These are phyloP conservation scores for Hepsetus odoe DNA, from an alignment of 2,113 vertebrate genomes.

Conservation along the genomic window DNA sequence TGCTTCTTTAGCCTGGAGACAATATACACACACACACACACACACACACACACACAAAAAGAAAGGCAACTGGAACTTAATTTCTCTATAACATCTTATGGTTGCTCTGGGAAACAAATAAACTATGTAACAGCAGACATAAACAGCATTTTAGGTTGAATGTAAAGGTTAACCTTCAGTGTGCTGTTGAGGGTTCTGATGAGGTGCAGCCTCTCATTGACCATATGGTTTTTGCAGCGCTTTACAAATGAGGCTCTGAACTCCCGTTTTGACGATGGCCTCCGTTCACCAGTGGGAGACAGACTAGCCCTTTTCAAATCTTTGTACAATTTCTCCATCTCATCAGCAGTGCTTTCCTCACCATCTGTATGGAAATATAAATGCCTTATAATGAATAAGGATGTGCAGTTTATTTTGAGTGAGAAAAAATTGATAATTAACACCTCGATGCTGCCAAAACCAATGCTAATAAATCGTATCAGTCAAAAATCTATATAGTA, in stretches of 20 bases:
- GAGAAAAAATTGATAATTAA: not conserved
- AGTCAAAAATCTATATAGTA: no score
- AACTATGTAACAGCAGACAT: no score
- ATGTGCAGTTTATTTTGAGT: not conserved
- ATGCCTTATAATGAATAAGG: not conserved
- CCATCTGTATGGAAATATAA: slow-evolving; percentile 43
- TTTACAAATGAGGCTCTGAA: slow-evolving; percentile 93
- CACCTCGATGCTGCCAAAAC: no score
- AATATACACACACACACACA: no score
- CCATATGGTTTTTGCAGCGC: slow-evolving; percentile 89
- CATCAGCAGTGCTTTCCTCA: slow-evolving; percentile 74
- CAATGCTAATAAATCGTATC: no score
- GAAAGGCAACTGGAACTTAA: no score
- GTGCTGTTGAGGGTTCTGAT: slow-evolving; percentile 93
- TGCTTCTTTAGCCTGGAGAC: slow-evolving; percentile 87
- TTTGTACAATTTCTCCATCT: slow-evolving; percentile 94
- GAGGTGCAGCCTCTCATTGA: slow-evolving; percentile 92
- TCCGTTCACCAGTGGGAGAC: slow-evolving; percentile 89
- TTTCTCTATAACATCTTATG: no score
- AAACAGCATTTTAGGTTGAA: not conserved
- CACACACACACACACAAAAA: no score
- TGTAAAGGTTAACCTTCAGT: slow-evolving; percentile 84
- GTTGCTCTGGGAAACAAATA: no score
- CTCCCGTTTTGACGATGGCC: slow-evolving; percentile 91
- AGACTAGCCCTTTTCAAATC: slow-evolving; percentile 91